phyloP scores from a whole-genome alignment of 2,797 vertebrate species.

The Rousettus madagascariensis region DNA sequence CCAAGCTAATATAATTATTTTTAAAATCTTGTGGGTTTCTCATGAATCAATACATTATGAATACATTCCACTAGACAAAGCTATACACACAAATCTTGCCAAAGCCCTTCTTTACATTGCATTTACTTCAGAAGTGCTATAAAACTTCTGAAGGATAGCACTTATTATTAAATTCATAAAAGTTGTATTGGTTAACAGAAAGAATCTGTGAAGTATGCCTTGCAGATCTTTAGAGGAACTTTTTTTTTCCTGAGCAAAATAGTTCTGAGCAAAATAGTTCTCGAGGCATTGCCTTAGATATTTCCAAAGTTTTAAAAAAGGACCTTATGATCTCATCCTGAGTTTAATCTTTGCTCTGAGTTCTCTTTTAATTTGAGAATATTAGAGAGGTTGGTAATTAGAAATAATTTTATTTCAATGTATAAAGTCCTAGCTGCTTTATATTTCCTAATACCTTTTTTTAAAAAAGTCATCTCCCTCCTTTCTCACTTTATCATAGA shows the following conservation, averaged over 20 bases:
- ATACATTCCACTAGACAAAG: neutral
- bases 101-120: neutral
- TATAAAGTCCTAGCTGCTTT: neutral
- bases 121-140: neutral
- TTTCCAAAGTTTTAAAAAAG: slow-evolving; percentile 15
- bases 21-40: slow-evolving; percentile 11
- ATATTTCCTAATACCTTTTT: neutral
- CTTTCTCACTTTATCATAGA: neutral
- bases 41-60: neutral
- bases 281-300: neutral
- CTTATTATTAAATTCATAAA: neutral
- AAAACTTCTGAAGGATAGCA: neutral
- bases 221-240: neutral
- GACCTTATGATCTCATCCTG: neutral
- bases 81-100: neutral
- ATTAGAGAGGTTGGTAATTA: neutral
- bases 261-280: neutral
- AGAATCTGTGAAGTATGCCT: neutral
- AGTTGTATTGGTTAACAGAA: neutral
- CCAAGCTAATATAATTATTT: neutral
- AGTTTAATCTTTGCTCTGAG: neutral
- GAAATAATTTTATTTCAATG: neutral
- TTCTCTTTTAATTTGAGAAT: neutral
- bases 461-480: neutral
- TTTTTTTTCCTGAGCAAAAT: neutral